These are phyloP conservation scores for Sebastiscus tertius DNA, from an alignment of 2,797 vertebrate genomes.

Conservation along the genomic window DNA sequence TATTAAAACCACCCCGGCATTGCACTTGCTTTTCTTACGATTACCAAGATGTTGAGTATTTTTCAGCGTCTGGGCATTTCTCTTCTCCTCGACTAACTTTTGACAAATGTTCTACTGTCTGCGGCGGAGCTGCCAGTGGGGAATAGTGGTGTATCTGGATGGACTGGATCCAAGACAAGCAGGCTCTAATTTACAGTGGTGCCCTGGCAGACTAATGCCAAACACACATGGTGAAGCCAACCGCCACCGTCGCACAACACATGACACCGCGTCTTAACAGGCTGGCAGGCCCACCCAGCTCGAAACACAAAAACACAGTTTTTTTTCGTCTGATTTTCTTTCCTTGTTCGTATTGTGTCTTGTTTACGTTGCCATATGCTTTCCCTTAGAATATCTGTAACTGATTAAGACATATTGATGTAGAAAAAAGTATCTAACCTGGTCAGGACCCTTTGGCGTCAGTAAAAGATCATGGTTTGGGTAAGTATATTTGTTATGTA, in stretches of 20 bases:
- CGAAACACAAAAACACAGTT: neutral
- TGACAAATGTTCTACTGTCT: slow-evolving; percentile 49
- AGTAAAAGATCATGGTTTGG: neutral
- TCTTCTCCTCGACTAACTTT: slow-evolving; percentile 42
- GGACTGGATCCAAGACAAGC: slow-evolving; percentile 61
- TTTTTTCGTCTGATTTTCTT: slow-evolving; percentile 20
- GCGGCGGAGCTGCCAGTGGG: slow-evolving; percentile 36
- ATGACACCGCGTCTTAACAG: slow-evolving; percentile 32
- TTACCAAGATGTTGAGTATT: slow-evolving; percentile 3
- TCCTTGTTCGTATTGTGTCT: neutral
- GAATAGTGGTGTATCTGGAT: slow-evolving; percentile 45
- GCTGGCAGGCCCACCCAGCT: slow-evolving; percentile 30
- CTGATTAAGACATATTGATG: neutral
- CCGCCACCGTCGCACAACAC: slow-evolving; percentile 44
- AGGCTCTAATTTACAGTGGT: slow-evolving; percentile 58
- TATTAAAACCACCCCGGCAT: slow-evolving; percentile 25
- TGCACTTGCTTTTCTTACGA: slow-evolving; percentile 25
- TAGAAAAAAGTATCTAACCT: neutral
- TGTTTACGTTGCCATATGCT: slow-evolving; percentile 11
- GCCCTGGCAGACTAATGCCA: slow-evolving; percentile 47
- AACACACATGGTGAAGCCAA: slow-evolving; percentile 50
- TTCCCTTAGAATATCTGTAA: neutral
- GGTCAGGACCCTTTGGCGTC: neutral
- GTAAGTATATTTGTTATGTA: neutral
- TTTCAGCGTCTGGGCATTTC: slow-evolving; percentile 22